Evolutionary conservation across 2,888 invertebrate genomes (phyloP), one percentile per base, ranked within the genome.

Genomic region (Drosophila merina): DNA sequence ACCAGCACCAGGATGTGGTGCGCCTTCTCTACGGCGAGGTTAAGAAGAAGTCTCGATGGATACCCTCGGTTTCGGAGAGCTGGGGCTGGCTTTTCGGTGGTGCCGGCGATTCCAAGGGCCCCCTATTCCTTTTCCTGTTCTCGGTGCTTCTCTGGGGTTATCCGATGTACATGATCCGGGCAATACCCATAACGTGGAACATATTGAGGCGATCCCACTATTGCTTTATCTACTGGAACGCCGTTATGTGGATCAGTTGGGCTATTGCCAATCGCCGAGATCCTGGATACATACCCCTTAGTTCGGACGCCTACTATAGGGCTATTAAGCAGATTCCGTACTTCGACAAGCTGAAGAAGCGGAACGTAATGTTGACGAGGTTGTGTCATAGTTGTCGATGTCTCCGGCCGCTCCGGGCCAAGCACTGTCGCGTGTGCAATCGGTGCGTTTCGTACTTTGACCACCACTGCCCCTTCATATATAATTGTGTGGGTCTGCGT

Each of bases 401-500:
- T 81, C 93, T 98, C 68, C 93, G 97, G 74, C 97, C 98, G 0
- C 90, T 97, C 38, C 93, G 98, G 89, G 97, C 97, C 5, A 98
- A 98, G 90, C 98, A 98, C 91, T 98, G 98, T 86, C 94, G 97
- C 51, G 95, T 97, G 57, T 98, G 98, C 92, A 97, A 97, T 90
- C 94, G 97, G 62, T 97, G 97, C 89, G 96, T 97, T 2, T 95
- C 95, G 0, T 97, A 97, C 90, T 97, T 98, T 89, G 98, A 98
- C 90, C 98, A 98, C 92, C 98, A 98, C 90, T 98, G 98, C 90
- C 98, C 98, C 0, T 98, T 98, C 90, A 97, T 98, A 82, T 97
- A 97, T 92, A 98, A 98, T 91, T 98, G 98, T 91, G 97, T 98
- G 14, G 98, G 98, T 1, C 93, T 97, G 40, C 94, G 96, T 68